Evolutionary conservation across 2,797 vertebrate species (phyloP), one percentile per base, ranked within the genome.

Genomic region (Knipowitschia caucasica): DNA sequence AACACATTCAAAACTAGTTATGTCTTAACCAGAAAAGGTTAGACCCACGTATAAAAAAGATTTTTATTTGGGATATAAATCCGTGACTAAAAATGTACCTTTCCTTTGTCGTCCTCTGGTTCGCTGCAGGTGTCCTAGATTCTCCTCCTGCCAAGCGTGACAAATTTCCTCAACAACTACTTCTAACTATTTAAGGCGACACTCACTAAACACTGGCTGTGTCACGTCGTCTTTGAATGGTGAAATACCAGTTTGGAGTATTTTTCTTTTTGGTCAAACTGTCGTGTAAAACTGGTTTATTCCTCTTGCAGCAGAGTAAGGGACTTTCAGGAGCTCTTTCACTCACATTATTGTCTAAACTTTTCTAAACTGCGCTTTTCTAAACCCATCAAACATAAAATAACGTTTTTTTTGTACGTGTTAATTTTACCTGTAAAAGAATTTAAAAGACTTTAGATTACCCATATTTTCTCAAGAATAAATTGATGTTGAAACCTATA

Each of bases 71-170:
- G 17, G 18, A 21, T 18, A 27, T 27, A 15, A 27, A 44, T 26
- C 42, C 39, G 9, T n/a, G 23, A 25, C 14, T 44, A 15, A 26
- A 69, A 68, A 65, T 31, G 40, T 43, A 21, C 14, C n/a, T 20
- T 38, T 20, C 9, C 3, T 21, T 10, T 49, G 27, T 49, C 7
- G 17, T 47, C 4, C 18, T 20, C 30, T 36, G 24, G 20, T 35
- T 50, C 31, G 12, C 46, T 23, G 30, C 24, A 50, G 30, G 18
- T 50, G 31, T 34, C 47, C 31, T n/a, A 24, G 30, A 25, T 35
- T 50, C 21, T 17, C 15, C 33, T 20, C 26, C 21, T 35, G 20
- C 15, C 12, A 50, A 23, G 25, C 21, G 29, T 50, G 31, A 50
- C 29, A 15, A 21, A 50, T 33, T 30, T 33, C 14, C 27, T 10